Base-by-base conservation (phyloP, 2,797 vertebrate genomes). In the Tenualosa ilisha region DNA sequence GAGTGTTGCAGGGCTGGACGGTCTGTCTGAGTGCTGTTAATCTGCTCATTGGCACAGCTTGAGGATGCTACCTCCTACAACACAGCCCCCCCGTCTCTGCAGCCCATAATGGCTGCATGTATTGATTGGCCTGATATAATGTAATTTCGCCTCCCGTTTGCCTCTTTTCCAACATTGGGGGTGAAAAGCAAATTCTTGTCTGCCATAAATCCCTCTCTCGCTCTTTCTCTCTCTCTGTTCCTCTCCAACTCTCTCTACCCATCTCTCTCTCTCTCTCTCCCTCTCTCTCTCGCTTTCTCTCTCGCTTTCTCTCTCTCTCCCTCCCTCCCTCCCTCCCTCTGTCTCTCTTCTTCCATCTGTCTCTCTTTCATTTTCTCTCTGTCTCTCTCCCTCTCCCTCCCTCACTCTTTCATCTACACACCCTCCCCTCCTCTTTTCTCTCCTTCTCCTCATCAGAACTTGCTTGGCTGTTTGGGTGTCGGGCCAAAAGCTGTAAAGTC, bases 141-240 rank as follows among this genome's bases (percentile, higher is more conserved):
- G 89, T 91, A 90, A 92, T 94, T 94, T 93, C 82, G 88, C 65
- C 89, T 86, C 92, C 88, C 84, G 54, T 93, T 94, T 92, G 90
- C 89, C 89, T 94, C 89, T 92, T 90, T 92, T 91, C 91, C 93
- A 94, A 93, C 94, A 93, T 94, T 93, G 90, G 88, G 91, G 93
- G 91, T 93, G 93, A 94, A 94, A 92, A 90, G 89, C 86, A 75
- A 88, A 91, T 54, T 4, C 49, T 91, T 87, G 90, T 87, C 91
- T 84, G 83, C 89, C 86, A 83, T 94, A 92, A 94, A 94, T 94
- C 87, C 83, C 88, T 82, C 89, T 91, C 53, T 81, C 0, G 24
- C 85, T 54, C 88, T 89, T 87, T 89, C 88, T 88, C 84, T 17
- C 68, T 37, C 68, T 79, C 12, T 40, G 31, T 72, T 13, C 15